phyloP scores from a whole-genome alignment of 2,113 vertebrate genomes.

The Larimichthys polyactis region DNA sequence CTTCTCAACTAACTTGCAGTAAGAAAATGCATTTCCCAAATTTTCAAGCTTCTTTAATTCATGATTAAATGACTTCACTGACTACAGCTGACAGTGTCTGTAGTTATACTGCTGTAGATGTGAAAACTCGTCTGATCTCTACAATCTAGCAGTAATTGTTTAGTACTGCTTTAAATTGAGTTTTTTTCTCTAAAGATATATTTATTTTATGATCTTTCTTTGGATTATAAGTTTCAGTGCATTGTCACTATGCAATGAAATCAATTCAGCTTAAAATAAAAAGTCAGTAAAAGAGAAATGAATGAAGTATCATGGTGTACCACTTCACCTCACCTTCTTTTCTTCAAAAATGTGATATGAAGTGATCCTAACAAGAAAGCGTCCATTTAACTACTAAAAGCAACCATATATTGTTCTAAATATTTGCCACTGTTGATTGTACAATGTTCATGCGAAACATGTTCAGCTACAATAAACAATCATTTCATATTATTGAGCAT shows the following conservation, averaged over 20 bases:
- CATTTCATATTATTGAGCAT: too few species aligned
- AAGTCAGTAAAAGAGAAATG: neutral
- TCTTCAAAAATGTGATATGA: neutral
- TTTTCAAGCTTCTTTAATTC: neutral
- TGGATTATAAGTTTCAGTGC: too few species aligned
- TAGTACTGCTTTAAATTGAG: neutral
- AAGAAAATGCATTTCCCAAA: neutral
- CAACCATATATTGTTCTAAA: neutral
- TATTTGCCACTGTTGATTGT: neutral
- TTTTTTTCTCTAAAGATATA: too few species aligned
- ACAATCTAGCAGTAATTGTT: neutral
- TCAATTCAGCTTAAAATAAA: neutral
- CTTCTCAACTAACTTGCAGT: neutral
- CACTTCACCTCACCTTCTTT: neutral
- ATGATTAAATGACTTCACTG: neutral
- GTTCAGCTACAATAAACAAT: neutral
- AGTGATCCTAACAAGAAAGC: neutral
- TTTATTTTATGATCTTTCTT: too few species aligned
- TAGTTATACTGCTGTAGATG: too few species aligned
- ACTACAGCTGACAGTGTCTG: neutral
- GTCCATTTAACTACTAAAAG: neutral
- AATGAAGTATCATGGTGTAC: neutral
- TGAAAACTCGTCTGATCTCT: neutral
- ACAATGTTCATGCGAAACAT: neutral
- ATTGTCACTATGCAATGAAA: too few species aligned